These are phyloP conservation scores for Coccyzus lansbergi DNA, from an alignment of 2,797 vertebrate species.

Conservation along the genomic window DNA sequence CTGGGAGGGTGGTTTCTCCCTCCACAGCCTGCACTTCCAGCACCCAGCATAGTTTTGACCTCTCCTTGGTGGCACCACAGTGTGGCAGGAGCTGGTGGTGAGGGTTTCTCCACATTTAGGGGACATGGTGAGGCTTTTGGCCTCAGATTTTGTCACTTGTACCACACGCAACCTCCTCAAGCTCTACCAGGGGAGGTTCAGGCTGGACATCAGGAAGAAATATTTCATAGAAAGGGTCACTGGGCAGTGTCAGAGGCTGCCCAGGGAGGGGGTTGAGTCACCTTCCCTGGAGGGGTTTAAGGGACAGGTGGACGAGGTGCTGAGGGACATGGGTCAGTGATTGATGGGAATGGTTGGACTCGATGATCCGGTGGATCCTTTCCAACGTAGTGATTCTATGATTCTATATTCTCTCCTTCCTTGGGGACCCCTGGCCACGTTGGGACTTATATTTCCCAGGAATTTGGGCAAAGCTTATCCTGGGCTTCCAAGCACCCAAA, in stretches of 20 bases:
- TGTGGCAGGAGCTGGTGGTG: accelerated
- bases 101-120: background rate
- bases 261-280: too few species aligned
- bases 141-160: background rate
- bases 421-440: background rate
- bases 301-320: too few species aligned
- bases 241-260: too few species aligned
- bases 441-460: background rate
- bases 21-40: background rate
- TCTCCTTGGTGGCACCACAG: background rate
- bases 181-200: too few species aligned
- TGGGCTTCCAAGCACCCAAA: background rate
- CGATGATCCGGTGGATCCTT: too few species aligned
- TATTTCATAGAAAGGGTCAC: too few species aligned
- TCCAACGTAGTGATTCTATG: too few species aligned
- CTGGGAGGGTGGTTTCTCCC: accelerated
- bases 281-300: too few species aligned
- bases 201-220: too few species aligned
- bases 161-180: accelerated
- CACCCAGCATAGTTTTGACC: accelerated
- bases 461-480: background rate
- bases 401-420: background rate
- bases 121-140: background rate
- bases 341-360: too few species aligned
- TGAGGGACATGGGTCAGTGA: too few species aligned